phyloP scores from a whole-genome alignment of 2,888 invertebrate genomes.

The Drosophila mulleri region DNA sequence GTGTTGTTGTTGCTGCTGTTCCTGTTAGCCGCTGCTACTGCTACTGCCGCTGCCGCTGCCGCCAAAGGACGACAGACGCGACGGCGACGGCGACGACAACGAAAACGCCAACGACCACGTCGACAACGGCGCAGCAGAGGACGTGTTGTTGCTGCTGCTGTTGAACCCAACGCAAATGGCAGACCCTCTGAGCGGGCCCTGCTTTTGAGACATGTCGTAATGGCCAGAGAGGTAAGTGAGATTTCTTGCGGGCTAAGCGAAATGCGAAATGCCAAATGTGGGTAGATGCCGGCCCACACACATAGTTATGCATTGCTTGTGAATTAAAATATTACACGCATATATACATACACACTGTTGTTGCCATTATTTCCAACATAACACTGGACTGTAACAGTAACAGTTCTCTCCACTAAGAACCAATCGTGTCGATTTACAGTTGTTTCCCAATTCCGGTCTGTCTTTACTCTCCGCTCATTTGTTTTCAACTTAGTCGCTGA shows the following conservation, averaged over 20 bases:
- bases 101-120: slow-evolving; percentile 32
- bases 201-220: slow-evolving; percentile 86
- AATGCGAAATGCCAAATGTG: slow-evolving; percentile 35
- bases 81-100: slow-evolving; percentile 46
- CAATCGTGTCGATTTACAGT: slow-evolving; percentile 43
- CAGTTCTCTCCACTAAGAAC: slow-evolving; percentile 28
- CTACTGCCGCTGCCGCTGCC: slow-evolving; percentile 60
- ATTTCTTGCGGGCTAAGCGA: slow-evolving; percentile 30
- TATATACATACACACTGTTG: slow-evolving; percentile 1
- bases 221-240: slow-evolving; percentile 85
- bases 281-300: slow-evolving; percentile 48
- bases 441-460: slow-evolving; percentile 28
- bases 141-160: slow-evolving; percentile 53
- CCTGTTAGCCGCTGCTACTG: slow-evolving; percentile 61
- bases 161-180: slow-evolving; percentile 82
- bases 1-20: slow-evolving; percentile 50
- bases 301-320: slow-evolving; percentile 42
- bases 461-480: slow-evolving; percentile 36
- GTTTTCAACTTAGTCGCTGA: slow-evolving; percentile 44
- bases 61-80: slow-evolving; percentile 66
- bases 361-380: slow-evolving; percentile 25
- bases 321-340: slow-evolving; percentile 43
- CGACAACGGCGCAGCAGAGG: slow-evolving; percentile 34
- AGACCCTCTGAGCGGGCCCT: slow-evolving; percentile 84
- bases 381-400: slow-evolving; percentile 18